Conservation (phyloP, 2,888 invertebrate species). For the Drosophila phalerata region DNA sequence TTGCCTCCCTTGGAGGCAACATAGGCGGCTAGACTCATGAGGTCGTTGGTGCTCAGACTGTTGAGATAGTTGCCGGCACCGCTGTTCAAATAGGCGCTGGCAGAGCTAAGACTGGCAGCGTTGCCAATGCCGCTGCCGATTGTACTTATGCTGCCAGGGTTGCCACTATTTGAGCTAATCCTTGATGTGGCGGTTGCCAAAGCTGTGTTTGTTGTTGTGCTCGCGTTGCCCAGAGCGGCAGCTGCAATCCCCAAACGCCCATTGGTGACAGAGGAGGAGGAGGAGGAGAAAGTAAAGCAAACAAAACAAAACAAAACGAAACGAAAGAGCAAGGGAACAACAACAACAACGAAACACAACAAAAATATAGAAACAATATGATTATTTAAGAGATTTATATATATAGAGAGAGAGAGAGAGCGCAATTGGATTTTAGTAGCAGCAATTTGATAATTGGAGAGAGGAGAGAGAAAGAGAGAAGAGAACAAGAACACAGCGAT, state of each 20-base stretch:
- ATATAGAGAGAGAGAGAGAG: constrained; percentile 17
- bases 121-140: constrained; percentile 17
- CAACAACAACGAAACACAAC: no score
- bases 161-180: constrained; percentile 38
- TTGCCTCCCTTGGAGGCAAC: constrained; percentile 76
- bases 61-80: constrained; percentile 67
- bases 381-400: constrained; percentile 2
- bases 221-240: constrained; percentile 32
- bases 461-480: constrained; percentile 30
- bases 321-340: constrained; percentile 27
- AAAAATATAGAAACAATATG: constrained; percentile 1
- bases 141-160: constrained; percentile 18
- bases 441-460: constrained; percentile 23
- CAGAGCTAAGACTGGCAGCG: constrained; percentile 42
- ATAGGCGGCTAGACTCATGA: constrained; percentile 82
- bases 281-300: constrained; percentile 19
- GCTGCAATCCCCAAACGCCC: constrained; percentile 9
- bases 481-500: constrained; percentile 51
- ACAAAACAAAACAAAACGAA: constrained; percentile 36
- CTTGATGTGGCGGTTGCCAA: constrained; percentile 30
- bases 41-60: constrained; percentile 81
- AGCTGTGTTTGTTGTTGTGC: constrained; percentile 32
- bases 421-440: constrained; percentile 13
- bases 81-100: constrained; percentile 66
- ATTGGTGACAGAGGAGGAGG: not conserved